Evolutionary conservation across 2,113 vertebrate genomes (phyloP).

Genomic region (Hippolais icterina): DNA sequence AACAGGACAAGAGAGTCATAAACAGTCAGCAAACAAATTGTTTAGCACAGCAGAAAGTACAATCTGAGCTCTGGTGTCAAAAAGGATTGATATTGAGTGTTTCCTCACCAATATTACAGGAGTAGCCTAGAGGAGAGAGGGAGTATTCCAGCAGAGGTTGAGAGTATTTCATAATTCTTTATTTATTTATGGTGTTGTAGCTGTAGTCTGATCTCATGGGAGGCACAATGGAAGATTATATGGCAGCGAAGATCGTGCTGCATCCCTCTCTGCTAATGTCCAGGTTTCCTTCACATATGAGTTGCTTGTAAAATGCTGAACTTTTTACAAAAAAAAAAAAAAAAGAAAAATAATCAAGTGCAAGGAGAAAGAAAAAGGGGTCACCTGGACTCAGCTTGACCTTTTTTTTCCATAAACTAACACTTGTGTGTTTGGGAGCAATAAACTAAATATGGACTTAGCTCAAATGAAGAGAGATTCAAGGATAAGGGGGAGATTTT

Average conservation of each 20-base stretch:
- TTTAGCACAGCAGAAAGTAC: not conserved
- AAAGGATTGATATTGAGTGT: not conserved
- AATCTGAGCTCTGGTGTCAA: not conserved
- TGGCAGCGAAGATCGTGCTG: not conserved
- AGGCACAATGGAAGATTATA: slow-evolving; percentile 8
- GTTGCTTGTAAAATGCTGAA: not conserved
- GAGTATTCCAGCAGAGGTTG: not conserved
- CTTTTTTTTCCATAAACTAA: not conserved
- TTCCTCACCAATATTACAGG: not conserved
- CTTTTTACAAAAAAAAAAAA: not conserved
- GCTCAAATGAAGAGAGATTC: slow-evolving; percentile 16
- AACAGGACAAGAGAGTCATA: not conserved
- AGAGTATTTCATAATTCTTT: slow-evolving; percentile 25
- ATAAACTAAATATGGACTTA: slow-evolving; percentile 5
- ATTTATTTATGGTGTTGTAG: slow-evolving; percentile 21
- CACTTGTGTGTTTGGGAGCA: slow-evolving; percentile 22
- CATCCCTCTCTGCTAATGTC: not conserved
- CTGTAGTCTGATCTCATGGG: not conserved
- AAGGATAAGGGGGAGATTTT: slow-evolving; percentile 27
- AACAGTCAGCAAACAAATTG: not conserved
- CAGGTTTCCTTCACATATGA: slow-evolving; percentile 8
- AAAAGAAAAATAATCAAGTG: not conserved
- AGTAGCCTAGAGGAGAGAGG: not conserved
- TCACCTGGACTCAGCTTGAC: slow-evolving; percentile 23
- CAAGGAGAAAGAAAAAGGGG: not conserved